Evolutionary conservation across 2,113 vertebrate genomes (phyloP), one percentile per base, ranked within the genome.

Genomic region (Muntiacus reevesi): DNA sequence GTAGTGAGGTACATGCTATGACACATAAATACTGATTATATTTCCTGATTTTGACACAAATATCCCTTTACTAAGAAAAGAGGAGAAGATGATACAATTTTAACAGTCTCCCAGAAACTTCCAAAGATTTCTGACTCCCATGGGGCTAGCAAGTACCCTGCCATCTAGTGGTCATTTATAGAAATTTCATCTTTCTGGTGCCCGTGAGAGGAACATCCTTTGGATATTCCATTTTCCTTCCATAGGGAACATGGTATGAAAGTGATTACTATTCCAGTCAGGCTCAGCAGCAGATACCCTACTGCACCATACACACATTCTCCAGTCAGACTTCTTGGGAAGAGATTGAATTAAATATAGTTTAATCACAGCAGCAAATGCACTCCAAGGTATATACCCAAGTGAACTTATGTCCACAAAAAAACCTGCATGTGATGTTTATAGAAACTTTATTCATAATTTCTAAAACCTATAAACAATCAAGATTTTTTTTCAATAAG

Each of bases 331-430:
- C 16, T 92, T 87, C 92, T 87, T 89, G n/a, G 47, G 81, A 97
- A 95, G 8, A 27, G 3, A 82, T 28, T 94, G 50, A 47, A n/a
- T 54, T 97, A 92, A 97, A 96, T 89, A 92, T 86, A 85, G 25
- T 81, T 92, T 92, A 94, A 89, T 82, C 47, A 85, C 11, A 96
- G n/a, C 9, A 88, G 36, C 43, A 92, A 95, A n/a, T 17, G 9
- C 10, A 54, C 64, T 94, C 36, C 50, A 71, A 85, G 21, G 5
- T 81, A 82, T 93, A 54, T 40, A 62, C 17, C 28, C 47, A 82
- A 94, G 27, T 81, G 83, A 94, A 91, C 6, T 50, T 87, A 87
- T 17, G 7, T 62, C n/a, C 40, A 92, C n/a, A 92, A 7, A 83
- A 94, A 86, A 93, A 50, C 67, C 52, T 96, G 40, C 7, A 92